Percentiles rank a stretch among this genome's conserved stretches.
phyloP scores from a whole-genome alignment of 2,797 vertebrate species.

The Anableps anableps region DNA sequence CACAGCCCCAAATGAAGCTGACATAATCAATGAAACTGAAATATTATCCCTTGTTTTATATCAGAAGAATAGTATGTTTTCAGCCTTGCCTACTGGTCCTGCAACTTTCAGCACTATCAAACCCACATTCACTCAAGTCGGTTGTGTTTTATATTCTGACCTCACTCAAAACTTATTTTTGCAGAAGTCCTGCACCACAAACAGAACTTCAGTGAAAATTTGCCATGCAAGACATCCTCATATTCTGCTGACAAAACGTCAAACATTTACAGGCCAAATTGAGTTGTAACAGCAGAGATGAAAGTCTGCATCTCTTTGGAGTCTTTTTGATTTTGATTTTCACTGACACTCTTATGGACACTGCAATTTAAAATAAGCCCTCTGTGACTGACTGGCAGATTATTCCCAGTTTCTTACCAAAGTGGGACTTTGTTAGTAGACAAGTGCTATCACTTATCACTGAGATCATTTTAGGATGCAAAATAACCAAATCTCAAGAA shows the following conservation, averaged over 20 bases:
- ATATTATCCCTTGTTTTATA: not conserved
- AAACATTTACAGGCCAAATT: constrained; percentile 53
- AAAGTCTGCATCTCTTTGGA: constrained; percentile 42
- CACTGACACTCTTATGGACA: constrained; percentile 30
- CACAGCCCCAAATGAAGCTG: not conserved
- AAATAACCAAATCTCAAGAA: not conserved
- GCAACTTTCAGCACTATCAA: constrained; percentile 11
- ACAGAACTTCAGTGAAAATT: not conserved
- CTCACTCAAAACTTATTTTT: constrained; percentile 32
- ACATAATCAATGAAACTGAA: constrained; percentile 13
- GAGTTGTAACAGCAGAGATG: constrained; percentile 56
- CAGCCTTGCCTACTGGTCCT: not conserved
- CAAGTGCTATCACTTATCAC: constrained; percentile 5
- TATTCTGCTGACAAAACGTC: constrained; percentile 65
- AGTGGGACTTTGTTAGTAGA: constrained; percentile 1
- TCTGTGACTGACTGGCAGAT: constrained; percentile 18
- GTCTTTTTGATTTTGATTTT: constrained; percentile 52
- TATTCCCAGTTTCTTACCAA: constrained; percentile 15
- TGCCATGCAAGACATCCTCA: constrained; percentile 47
- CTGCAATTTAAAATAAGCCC: constrained; percentile 50
- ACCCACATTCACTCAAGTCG: not conserved
- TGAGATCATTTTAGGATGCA: not conserved
- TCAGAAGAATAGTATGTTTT: not conserved
- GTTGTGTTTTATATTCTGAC: constrained; percentile 11
- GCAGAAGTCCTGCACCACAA: constrained; percentile 7